Conservation (phyloP, 1,140 invertebrate genomes). For the Pseudoatta argentina region DNA sequence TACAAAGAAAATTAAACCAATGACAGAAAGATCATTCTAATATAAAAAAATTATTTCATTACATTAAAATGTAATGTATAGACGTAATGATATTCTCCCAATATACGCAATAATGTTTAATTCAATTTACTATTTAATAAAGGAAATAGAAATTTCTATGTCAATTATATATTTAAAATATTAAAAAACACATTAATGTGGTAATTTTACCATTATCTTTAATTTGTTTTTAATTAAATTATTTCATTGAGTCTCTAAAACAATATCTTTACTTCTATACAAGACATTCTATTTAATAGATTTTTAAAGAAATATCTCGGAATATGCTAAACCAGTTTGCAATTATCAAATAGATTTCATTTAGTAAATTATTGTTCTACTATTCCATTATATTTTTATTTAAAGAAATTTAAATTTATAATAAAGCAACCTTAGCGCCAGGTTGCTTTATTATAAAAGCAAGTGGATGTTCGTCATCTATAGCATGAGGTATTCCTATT, state of each 20-base stretch:
- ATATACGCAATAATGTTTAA: neutral
- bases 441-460: constrained; percentile 85
- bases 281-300: neutral
- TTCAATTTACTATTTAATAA: neutral
- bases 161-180: neutral
- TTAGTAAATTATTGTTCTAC: neutral
- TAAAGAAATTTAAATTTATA: neutral
- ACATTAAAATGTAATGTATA: neutral
- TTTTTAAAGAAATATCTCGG: neutral
- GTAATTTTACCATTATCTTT: neutral
- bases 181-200: neutral
- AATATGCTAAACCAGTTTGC: neutral
- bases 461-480: constrained; percentile 86
- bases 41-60: neutral
- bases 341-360: neutral
- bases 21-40: neutral
- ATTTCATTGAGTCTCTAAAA: neutral
- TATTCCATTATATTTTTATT: neutral
- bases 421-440: constrained; percentile 50
- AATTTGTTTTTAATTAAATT: neutral
- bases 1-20: neutral
- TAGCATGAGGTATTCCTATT: constrained; percentile 87
- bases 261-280: neutral
- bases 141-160: neutral
- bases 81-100: neutral